These are phyloP conservation scores for Cossypha heuglini DNA, from an alignment of 2,797 vertebrate species.

Conservation along the genomic window DNA sequence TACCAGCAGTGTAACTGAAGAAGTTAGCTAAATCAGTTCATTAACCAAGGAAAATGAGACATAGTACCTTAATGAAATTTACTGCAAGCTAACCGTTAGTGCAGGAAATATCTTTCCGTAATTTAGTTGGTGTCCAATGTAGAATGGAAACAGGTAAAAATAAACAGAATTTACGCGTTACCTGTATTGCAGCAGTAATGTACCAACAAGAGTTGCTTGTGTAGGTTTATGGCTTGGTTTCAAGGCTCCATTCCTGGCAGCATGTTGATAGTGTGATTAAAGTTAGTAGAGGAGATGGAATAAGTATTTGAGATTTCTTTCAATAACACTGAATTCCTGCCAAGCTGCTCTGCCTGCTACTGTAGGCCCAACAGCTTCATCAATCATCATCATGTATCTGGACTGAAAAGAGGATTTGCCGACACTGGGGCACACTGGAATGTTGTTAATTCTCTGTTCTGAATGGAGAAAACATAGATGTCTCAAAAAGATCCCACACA, in stretches of 20 bases:
- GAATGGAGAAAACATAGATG: conserved; percentile 48
- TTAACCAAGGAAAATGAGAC: conserved; percentile 59
- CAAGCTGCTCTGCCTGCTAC: conserved; percentile 76
- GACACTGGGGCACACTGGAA: conserved; percentile 69
- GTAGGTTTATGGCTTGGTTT: conserved; percentile 77
- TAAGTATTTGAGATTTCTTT: conserved; percentile 84
- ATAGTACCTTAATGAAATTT: conserved; percentile 57
- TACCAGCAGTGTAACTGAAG: conserved; percentile 13
- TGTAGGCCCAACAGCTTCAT: conserved; percentile 72
- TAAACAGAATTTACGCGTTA: conserved; percentile 56
- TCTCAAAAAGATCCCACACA: conserved; percentile 54
- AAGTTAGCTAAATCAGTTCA: conserved; percentile 33
- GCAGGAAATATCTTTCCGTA: conserved; percentile 61
- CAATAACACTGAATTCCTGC: conserved; percentile 77
- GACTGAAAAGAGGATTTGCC: conserved; percentile 68
- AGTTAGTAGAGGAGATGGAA: conserved; percentile 78
- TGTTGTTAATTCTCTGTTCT: conserved; percentile 73
- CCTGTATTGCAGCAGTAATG: conserved; percentile 59
- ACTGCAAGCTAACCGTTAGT: conserved; percentile 10
- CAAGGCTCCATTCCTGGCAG: conserved; percentile 82
- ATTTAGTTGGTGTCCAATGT: conserved; percentile 44
- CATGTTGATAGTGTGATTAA: conserved; percentile 82
- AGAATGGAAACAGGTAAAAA: conserved; percentile 65
- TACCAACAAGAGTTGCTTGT: conserved; percentile 78
- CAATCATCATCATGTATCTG: conserved; percentile 75